Base-by-base conservation (phyloP, 2,113 vertebrate genomes). In the Oncorhynchus keta region DNA sequence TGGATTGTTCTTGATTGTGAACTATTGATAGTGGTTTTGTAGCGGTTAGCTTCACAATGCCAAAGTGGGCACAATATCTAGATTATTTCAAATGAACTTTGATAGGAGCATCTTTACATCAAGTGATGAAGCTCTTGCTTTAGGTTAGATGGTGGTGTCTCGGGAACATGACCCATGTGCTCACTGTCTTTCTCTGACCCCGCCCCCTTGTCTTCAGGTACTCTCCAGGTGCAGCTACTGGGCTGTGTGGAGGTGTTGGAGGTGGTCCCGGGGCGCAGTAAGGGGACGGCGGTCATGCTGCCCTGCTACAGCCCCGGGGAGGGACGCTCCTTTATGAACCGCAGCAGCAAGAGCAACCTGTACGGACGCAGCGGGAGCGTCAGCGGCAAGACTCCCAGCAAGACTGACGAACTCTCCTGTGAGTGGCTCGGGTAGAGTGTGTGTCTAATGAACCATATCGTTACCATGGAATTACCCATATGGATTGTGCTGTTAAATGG, bases 291-390 rank as follows among this genome's bases (percentile, higher is more conserved):
- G 0, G 86, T 85, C 49, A 90, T 86, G 81, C 87, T 81, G 78
- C 86, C 92, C 16, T 82, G 93, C 81, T 83, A 94, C 90, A 93
- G 92, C 78, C 94, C 94, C 0, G 93, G 94, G 64, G 94, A 95
- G 84, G 92, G 92, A 0, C 90, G 93, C 8, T 90, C 93, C 62
- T 95, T 97, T 89, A 94, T 95, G 51, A 55, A 55, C 92, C 94
- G 95, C 22, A 93, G 94, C 16, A 92, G 91, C 76, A 93, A 95
- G 76, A 94, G 94, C 13, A 94, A 94, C 13, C 90, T 96, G 69
- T 97, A 96, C 28, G 92, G 93, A 55, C 92, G 96, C 30, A 95
- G 93, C 0, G 94, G 95, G 70, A 95, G 95, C 0, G 92, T 97
- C 59, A 96, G 95, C 9, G 94, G 96, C 67, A 95, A 96, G 76